A percentile compares a stretch with the other conserved stretches of the same genome.
phyloP scores from a whole-genome alignment of 2,113 vertebrate genomes.

The Lepisosteus osseus region DNA sequence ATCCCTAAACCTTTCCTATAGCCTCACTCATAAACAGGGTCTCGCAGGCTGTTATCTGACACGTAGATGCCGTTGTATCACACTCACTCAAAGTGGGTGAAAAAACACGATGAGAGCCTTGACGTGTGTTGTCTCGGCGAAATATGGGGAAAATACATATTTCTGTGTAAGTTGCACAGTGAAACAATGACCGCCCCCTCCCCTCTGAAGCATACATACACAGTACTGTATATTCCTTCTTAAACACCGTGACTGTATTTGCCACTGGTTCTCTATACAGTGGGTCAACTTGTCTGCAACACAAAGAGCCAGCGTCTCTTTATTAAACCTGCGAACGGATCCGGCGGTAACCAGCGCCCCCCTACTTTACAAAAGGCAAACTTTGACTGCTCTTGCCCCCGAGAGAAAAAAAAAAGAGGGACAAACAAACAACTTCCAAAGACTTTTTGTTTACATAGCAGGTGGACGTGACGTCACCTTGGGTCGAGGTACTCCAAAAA shows the following conservation, averaged over 20 bases:
- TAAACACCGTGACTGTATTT: neutral
- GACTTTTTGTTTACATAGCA: slow-evolving; percentile 77
- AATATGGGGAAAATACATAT: too few relatives aligned
- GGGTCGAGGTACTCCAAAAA: slow-evolving; percentile 68
- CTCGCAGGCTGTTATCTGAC: too few relatives aligned
- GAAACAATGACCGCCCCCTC: slow-evolving; percentile 5
- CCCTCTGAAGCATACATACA: neutral
- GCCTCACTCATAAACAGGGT: too few relatives aligned
- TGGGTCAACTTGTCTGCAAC: slow-evolving; percentile 12
- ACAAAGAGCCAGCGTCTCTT: slow-evolving; percentile 14
- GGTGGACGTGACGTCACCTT: slow-evolving; percentile 85
- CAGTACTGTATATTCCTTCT: neutral
- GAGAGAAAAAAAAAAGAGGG: slow-evolving; percentile 4
- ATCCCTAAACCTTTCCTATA: too few relatives aligned
- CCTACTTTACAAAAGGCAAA: slow-evolving; percentile 16
- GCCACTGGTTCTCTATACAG: neutral
- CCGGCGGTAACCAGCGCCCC: slow-evolving; percentile 16
- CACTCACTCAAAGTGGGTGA: too few relatives aligned
- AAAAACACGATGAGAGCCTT: too few relatives aligned
- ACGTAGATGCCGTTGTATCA: too few relatives aligned
- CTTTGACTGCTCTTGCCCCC: slow-evolving; percentile 12
- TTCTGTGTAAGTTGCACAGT: neutral
- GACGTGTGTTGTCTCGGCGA: too few relatives aligned
- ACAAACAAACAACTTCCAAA: slow-evolving; percentile 63
- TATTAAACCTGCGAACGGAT: neutral